Conservation (phyloP, 2,113 vertebrate genomes). For the Noturus placidus region DNA sequence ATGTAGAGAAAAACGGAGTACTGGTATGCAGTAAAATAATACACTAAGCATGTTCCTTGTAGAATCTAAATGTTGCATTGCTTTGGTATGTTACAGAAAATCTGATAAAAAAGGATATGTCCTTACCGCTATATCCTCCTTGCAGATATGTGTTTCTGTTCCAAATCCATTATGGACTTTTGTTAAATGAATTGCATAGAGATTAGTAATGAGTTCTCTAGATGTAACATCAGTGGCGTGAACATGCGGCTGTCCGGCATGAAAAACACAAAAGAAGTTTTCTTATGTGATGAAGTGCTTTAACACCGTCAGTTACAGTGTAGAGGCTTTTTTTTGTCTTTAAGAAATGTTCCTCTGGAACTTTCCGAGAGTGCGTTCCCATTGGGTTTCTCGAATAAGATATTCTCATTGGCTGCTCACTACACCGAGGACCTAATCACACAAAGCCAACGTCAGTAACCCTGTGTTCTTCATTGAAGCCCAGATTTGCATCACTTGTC, state of each 20-base stretch:
- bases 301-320: neutral
- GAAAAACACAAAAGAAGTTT: neutral
- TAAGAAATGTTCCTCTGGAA: neutral
- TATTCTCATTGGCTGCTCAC: neutral
- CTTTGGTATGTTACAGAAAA: neutral
- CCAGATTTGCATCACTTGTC: conserved; percentile 35
- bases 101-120: neutral
- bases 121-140: neutral
- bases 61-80: neutral
- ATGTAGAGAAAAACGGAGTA: neutral
- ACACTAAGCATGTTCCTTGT: neutral
- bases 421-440: neutral
- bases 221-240: neutral
- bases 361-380: neutral
- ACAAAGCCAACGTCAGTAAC: neutral
- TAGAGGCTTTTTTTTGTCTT: neutral
- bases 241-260: neutral
- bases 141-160: neutral
- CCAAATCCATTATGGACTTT: neutral
- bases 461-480: neutral
- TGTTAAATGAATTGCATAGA: neutral
- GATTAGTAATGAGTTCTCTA: neutral
- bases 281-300: neutral
- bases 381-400: no score
- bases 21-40: neutral